Evolutionary conservation across 1,140 invertebrate species (phyloP).

Genomic region (Drosophila azteca): DNA sequence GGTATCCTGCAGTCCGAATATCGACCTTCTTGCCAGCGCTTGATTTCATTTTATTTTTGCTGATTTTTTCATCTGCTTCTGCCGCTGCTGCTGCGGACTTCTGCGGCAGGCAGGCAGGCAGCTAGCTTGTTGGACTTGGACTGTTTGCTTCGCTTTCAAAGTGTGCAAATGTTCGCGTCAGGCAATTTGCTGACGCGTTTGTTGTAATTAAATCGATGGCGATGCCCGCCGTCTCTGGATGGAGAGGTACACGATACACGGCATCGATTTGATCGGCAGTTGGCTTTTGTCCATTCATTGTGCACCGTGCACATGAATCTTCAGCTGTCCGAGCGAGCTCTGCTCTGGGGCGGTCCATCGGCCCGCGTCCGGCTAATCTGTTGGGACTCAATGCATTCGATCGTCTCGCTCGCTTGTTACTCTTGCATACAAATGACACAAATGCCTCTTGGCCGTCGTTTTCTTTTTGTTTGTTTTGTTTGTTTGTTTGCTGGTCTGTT

Average conservation of each 20-base stretch:
- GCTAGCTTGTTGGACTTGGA: not conserved
- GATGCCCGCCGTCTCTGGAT: conserved; percentile 43
- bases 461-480: conserved; percentile 34
- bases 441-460: conserved; percentile 70
- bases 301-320: conserved; percentile 73
- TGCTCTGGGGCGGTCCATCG: conserved; percentile 68
- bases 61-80: conserved; percentile 32
- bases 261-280: conserved; percentile 76
- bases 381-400: conserved; percentile 66
- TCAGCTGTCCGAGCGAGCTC: conserved; percentile 50
- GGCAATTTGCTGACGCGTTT: conserved; percentile 82
- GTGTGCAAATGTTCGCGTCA: conserved; percentile 82
- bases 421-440: conserved; percentile 82
- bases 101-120: conserved; percentile 13
- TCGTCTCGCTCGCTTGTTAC: conserved; percentile 73
- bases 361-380: conserved; percentile 67
- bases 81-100: conserved; percentile 17
- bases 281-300: conserved; percentile 62
- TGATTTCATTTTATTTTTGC: conserved; percentile 24
- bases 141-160: conserved; percentile 71
- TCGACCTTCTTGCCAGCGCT: not conserved
- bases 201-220: conserved; percentile 81
- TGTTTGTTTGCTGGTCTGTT: conserved; percentile 40
- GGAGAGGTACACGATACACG: conserved; percentile 54
- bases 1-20: conserved; percentile 10